phyloP scores from a whole-genome alignment of 2,113 vertebrate genomes.

The Thunnus maccoyii region DNA sequence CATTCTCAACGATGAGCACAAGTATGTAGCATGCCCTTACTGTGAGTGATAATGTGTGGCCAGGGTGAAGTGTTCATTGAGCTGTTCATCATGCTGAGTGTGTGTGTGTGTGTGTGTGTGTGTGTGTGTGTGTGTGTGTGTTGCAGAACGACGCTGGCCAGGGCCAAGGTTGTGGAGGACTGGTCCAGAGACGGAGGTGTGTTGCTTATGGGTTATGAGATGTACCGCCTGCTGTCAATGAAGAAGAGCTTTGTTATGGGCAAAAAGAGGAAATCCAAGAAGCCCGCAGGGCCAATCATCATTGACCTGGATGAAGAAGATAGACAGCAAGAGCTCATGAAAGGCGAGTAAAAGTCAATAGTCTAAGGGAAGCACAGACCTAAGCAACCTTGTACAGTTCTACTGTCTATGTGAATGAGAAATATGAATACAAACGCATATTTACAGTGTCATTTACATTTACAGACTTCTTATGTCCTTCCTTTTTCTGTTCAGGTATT shows the following conservation, averaged over 20 bases:
- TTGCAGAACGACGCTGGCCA: constrained; percentile 91
- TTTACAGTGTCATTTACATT: background rate
- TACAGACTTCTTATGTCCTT: background rate
- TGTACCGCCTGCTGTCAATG: constrained; percentile 97
- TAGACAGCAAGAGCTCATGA: constrained; percentile 96
- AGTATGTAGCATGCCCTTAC: constrained; percentile 84
- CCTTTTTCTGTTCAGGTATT: constrained; percentile 85
- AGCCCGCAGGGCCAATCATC: constrained; percentile 94
- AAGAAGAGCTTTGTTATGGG: constrained; percentile 97
- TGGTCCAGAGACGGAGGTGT: constrained; percentile 96
- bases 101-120: constrained; percentile 48
- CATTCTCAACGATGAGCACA: constrained; percentile 97
- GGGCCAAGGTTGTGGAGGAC: constrained; percentile 96
- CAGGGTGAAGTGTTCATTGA: background rate
- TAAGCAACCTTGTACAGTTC: background rate
- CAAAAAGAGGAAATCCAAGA: constrained; percentile 98
- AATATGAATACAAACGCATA: background rate
- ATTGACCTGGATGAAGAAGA: constrained; percentile 99
- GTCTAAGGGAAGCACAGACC: background rate
- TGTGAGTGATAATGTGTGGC: background rate
- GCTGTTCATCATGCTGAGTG: constrained; percentile 3
- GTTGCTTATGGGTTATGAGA: constrained; percentile 98
- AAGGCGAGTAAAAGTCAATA: constrained; percentile 84
- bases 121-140: constrained; percentile 50
- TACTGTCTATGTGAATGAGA: background rate